phyloP scores from a whole-genome alignment of 1,140 invertebrate genomes.

The Trissolcus basalis region DNA sequence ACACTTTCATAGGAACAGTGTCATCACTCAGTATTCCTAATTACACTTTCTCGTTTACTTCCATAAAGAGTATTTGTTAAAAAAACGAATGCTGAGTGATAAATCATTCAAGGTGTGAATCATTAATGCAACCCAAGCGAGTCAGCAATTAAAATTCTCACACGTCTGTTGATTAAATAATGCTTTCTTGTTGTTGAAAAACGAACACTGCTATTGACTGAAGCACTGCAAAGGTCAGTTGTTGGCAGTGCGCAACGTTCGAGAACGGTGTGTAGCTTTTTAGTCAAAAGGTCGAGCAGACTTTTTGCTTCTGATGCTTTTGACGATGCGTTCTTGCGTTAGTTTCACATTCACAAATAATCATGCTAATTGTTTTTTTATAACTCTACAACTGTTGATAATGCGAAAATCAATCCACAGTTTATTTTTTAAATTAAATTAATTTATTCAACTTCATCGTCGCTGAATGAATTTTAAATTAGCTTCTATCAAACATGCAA shows the following conservation, averaged over 20 bases:
- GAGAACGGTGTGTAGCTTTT: conserved; percentile 14
- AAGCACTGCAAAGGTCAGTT: conserved; percentile 44
- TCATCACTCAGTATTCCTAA: conserved; percentile 32
- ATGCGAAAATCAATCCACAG: not conserved
- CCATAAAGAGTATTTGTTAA: conserved; percentile 7
- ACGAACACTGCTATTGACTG: conserved; percentile 27
- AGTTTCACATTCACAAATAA: too few species aligned
- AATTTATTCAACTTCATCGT: not conserved
- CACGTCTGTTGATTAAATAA: conserved; percentile 25
- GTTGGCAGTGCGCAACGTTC: conserved; percentile 17
- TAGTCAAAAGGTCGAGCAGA: conserved; percentile 27
- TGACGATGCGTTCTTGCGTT: conserved; percentile 23
- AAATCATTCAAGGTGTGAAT: conserved; percentile 43
- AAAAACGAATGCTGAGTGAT: conserved; percentile 20
- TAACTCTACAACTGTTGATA: too few species aligned
- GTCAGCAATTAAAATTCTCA: conserved; percentile 35
- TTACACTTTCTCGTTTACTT: conserved; percentile 37
- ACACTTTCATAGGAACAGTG: conserved; percentile 25
- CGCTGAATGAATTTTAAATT: conserved; percentile 22
- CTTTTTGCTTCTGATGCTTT: conserved; percentile 25
- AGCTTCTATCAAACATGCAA: conserved; percentile 15
- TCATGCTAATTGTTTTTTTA: too few species aligned
- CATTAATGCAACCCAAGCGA: conserved; percentile 25
- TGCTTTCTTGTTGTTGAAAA: conserved; percentile 25
- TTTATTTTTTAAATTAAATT: not conserved